phyloP scores from a whole-genome alignment of 2,113 vertebrate genomes.

The Prolemur simus region DNA sequence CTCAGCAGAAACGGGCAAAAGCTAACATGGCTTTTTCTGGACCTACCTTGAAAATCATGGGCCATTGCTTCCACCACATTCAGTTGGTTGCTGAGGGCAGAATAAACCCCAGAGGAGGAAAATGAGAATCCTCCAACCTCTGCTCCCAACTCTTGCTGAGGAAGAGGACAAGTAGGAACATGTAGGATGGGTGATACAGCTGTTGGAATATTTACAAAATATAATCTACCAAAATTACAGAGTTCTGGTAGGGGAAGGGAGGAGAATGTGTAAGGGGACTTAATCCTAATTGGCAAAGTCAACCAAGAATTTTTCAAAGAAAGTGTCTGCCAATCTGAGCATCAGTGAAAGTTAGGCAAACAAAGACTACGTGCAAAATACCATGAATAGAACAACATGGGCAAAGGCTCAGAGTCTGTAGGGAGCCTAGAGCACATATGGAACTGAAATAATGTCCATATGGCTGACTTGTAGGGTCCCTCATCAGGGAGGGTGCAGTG shows the following conservation, averaged over 20 bases:
- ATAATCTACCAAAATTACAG: not conserved
- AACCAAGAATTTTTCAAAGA: conserved; percentile 2
- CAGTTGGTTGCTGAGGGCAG: not conserved
- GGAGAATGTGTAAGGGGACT: not conserved
- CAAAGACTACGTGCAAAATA: not conserved
- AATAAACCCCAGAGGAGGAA: not conserved
- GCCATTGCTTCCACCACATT: not conserved
- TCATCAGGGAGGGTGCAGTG: not conserved
- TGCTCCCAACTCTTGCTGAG: not conserved
- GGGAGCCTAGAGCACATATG: not conserved
- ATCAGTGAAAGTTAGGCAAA: not conserved
- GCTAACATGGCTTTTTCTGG: not conserved
- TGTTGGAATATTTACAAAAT: not conserved
- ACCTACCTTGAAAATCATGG: not conserved
- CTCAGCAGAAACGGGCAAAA: not conserved
- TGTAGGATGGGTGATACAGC: not conserved
- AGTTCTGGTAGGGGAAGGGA: not conserved
- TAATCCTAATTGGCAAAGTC: not conserved
- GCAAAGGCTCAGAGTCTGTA: not conserved
- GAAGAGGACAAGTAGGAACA: not conserved
- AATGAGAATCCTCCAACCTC: not conserved
- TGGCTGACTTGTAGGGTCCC: not conserved
- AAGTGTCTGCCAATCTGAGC: not conserved
- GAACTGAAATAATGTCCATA: not conserved
- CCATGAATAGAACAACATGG: not conserved